Evolutionary conservation across 2,113 vertebrate genomes (phyloP).

Genomic region (Spermophilus dauricus): DNA sequence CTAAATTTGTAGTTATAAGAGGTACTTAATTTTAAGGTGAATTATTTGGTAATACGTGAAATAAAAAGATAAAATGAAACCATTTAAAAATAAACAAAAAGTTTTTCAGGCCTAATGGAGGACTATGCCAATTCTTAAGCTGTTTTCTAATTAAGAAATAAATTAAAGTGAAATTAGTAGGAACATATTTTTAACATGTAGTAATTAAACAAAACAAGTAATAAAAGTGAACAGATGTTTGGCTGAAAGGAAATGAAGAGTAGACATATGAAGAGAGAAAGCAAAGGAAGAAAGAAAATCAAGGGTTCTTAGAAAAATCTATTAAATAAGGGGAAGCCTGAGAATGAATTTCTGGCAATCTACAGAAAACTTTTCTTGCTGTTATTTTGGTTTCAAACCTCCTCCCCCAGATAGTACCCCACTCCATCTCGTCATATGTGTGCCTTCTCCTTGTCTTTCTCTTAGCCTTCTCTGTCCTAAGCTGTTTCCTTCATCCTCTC

Average conservation of each 20-base stretch:
- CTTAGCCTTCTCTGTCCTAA: neutral
- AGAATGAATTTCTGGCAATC: too few relatives aligned
- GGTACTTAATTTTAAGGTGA: neutral
- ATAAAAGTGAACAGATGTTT: conserved; percentile 11
- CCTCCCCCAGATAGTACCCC: neutral
- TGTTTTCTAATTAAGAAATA: conserved; percentile 24
- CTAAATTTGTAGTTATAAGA: neutral
- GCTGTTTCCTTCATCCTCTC: rapidly evolving
- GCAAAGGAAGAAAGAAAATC: neutral
- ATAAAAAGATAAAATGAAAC: neutral
- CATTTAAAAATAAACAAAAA: neutral
- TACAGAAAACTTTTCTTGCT: neutral
- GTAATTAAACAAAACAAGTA: conserved; percentile 11
- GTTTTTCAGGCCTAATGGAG: neutral
- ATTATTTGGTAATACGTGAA: neutral
- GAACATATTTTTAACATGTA: neutral
- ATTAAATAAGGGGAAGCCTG: rapidly evolving
- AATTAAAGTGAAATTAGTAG: conserved; percentile 29
- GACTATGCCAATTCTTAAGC: neutral
- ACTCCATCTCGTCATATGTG: rapidly evolving
- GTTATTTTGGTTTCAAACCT: neutral
- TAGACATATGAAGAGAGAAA: neutral
- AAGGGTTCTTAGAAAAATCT: neutral
- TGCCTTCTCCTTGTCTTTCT: neutral
- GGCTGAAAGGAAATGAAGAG: neutral